Conservation (phyloP, 2,797 vertebrate species). For the Carapus acus region DNA sequence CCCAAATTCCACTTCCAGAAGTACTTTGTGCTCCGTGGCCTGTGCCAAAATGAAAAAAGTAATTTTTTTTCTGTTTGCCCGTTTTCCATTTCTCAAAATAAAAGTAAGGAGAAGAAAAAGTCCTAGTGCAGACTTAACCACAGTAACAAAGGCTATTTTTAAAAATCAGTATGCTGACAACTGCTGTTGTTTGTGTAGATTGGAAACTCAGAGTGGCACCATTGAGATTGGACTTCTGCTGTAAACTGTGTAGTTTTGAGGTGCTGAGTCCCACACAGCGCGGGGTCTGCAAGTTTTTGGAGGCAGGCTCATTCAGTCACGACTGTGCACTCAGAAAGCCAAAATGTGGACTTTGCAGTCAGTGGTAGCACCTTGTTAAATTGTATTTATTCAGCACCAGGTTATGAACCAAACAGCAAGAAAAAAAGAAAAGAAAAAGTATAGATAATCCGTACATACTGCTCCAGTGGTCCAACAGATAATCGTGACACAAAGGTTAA, state of each 20-base stretch:
- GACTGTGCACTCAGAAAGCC: slow-evolving; percentile 63
- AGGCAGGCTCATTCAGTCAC: slow-evolving; percentile 61
- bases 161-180: slow-evolving; percentile 48
- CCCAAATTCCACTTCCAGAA: slow-evolving; percentile 62
- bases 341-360: slow-evolving; percentile 60
- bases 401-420: slow-evolving; percentile 57
- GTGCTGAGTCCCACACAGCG: slow-evolving; percentile 69
- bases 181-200: slow-evolving; percentile 51
- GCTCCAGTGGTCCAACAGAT: slow-evolving; percentile 53
- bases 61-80: slow-evolving; percentile 59
- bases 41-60: slow-evolving; percentile 63
- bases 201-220: slow-evolving; percentile 73
- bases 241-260: slow-evolving; percentile 75
- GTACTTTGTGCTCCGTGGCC: slow-evolving; percentile 63
- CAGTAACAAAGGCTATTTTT: slow-evolving; percentile 38
- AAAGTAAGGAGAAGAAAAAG: slow-evolving; percentile 33
- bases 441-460: slow-evolving; percentile 56
- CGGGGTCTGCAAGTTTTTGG: slow-evolving; percentile 55
- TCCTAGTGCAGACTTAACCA: slow-evolving; percentile 59
- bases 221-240: slow-evolving; percentile 67
- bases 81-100: slow-evolving; percentile 54
- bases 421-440: slow-evolving; percentile 38
- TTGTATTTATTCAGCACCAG: slow-evolving; percentile 77
- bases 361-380: slow-evolving; percentile 74
- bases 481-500: slow-evolving; percentile 58